Evolutionary conservation across 2,113 vertebrate genomes (phyloP), one percentile per base, ranked within the genome.

Genomic region (Xenopus laevis): DNA sequence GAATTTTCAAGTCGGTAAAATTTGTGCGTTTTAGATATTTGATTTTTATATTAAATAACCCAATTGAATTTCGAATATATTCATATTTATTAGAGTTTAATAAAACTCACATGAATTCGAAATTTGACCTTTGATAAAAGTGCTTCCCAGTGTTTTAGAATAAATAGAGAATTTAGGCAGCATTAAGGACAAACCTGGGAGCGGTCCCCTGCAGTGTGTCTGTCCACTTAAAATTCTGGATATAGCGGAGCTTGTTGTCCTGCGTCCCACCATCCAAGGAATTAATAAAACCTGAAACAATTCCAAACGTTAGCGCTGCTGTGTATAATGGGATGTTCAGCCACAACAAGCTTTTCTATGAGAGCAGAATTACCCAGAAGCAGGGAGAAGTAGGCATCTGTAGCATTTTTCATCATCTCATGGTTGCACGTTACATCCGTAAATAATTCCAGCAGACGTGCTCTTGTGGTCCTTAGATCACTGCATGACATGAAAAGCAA

Each of bases 141-240:
- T n/a, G n/a, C n/a, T n/a, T n/a, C n/a, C n/a, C n/a, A 27, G 23
- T 27, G 23, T 27, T 27, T 27, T 27, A 27, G 23, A 27, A 27
- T 27, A 27, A 27, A 27, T 4, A 27, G 23, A 27, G 23, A 27
- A 27, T 27, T 1, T 27, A 27, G 23, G 23, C 23, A 27, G 23
- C 23, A 27, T 1, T 27, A 27, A 20, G 0, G 33, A 40, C 33
- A 0, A 82, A 98, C 97, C 93, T 95, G 1, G 94, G 91, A 65
- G 88, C 78, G 68, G 98, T 98, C 79, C 97, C 97, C 81, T 96
- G 96, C 79, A 99, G 84, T 0, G 96, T 98, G 86, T 99, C 96
- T 4, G 94, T 98, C 97, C 97, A 99, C 82, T 93, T 99, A 84
- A 99, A 99, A 85, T 96, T 99, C 79, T 99, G 97, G 84, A 98